Percentiles rank a stretch among this genome's conserved stretches.
phyloP scores from a whole-genome alignment of 2,113 vertebrate species.

The Ceyx cyanopectus region DNA sequence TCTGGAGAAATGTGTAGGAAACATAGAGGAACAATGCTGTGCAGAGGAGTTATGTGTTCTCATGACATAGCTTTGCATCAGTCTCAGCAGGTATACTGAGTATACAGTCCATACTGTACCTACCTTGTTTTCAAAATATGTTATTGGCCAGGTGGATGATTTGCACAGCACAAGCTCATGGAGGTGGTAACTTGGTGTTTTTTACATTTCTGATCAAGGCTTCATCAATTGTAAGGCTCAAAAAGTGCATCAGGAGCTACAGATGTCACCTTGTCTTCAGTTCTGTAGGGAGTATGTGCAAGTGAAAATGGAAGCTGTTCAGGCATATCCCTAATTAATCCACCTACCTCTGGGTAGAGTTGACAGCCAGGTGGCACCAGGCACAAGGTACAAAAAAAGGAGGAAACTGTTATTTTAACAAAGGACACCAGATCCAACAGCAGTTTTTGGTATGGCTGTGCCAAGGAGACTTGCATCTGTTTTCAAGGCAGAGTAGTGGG shows the following conservation, averaged over 20 bases:
- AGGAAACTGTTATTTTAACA: not conserved
- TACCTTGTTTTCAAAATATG: not conserved
- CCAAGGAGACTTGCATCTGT: not conserved
- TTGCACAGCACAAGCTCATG: not conserved
- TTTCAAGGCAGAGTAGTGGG: not conserved
- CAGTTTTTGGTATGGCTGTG: not conserved
- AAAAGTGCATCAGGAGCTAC: not conserved
- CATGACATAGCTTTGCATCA: not conserved
- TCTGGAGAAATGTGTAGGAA: not conserved
- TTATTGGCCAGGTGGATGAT: not conserved
- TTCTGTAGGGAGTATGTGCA: not conserved
- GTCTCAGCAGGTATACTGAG: not conserved
- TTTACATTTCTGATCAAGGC: not conserved
- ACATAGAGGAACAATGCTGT: not conserved
- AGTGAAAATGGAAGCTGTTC: not conserved
- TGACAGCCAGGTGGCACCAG: not conserved
- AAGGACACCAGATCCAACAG: accelerated
- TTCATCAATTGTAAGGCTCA: not conserved
- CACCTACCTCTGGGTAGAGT: not conserved
- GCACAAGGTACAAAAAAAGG: not conserved
- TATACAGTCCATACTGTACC: not conserved
- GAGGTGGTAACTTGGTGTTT: not conserved
- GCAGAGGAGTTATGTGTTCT: not conserved
- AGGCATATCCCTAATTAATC: not conserved
- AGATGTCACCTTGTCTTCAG: not conserved